Evolutionary conservation across 2,113 vertebrate genomes (phyloP), one percentile per base, ranked within the genome.

Genomic region (Girardinichthys multiradiatus): DNA sequence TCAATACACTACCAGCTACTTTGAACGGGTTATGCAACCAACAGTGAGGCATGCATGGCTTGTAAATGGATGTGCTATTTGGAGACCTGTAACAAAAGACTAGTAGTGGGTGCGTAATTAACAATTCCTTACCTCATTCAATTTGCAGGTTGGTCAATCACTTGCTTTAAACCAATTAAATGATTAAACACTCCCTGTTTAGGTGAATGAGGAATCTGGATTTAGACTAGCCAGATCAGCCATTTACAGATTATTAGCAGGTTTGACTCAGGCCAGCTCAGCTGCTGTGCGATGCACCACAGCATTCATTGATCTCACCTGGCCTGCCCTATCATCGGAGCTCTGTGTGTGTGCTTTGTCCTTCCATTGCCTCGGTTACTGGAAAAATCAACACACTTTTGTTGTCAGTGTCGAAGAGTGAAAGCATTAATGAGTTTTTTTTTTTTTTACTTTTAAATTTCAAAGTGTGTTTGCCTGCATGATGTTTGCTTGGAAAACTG

Each of bases 1-100:
- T 84, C 82, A 81, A 81, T 86, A 73, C 29, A 24, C 17, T 1
- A 15, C 19, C 33, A 39, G 54, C 76, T 62, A 63, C 68, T 51
- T 60, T 30, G 27, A 75, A 82, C 54, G 74, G 8, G 76, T 92
- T 90, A 88, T 48, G 70, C 59, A 90, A 90, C 69, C 24, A 39
- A 11, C 64, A 24, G 66, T 14, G 4, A 30, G 27, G 70, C 24
- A 6, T 60, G 48, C 31, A 14, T 6, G 63, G 14, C 62, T 54
- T 11, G 35, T 27, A 33, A 28, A 21, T 2, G 1, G 12, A 51
- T 54, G 33, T 4, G 12, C 61, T 66, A 27, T 28, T 48, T 57
- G 72, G 48, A 27, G 17, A 45, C 54, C 30, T n/a, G 60, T 60
- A 42, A 3, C 45, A 1, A 24, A 14, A 63, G 28, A 14, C 65